Evolutionary conservation across 2,113 vertebrate genomes (phyloP).

Genomic region (Apodemus sylvaticus): DNA sequence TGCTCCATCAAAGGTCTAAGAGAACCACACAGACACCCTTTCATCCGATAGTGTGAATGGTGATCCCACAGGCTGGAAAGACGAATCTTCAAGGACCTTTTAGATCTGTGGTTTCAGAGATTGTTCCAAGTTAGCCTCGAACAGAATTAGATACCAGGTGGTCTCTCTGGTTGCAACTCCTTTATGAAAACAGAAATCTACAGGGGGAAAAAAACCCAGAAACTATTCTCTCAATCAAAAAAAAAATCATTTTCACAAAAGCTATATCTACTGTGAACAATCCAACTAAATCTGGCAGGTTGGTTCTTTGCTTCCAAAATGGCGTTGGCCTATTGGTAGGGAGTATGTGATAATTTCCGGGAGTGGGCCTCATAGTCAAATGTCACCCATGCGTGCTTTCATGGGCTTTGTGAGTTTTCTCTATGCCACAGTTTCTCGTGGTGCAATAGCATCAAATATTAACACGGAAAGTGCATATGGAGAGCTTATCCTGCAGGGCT

Average conservation of each 20-base stretch:
- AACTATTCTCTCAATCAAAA: background rate
- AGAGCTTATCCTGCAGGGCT: background rate
- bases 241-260: slow-evolving; percentile 18
- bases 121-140: background rate
- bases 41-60: background rate
- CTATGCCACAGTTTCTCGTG: background rate
- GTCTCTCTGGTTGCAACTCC: slow-evolving; percentile 8
- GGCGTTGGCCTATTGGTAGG: background rate
- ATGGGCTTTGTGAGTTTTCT: slow-evolving; percentile 19
- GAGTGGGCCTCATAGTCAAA: background rate
- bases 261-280: background rate
- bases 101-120: slow-evolving; percentile 26
- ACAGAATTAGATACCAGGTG: background rate
- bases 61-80: background rate
- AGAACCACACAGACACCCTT: background rate
- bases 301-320: slow-evolving; percentile 14
- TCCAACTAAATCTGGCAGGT: slow-evolving; percentile 6
- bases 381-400: background rate
- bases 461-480: background rate
- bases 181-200: background rate
- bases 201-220: background rate
- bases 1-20: background rate
- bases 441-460: slow-evolving; percentile 50
- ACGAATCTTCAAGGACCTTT: slow-evolving; percentile 10
- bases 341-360: background rate